phyloP scores from a whole-genome alignment of 1,140 invertebrate species.

The Caenorhabditis brenneri region DNA sequence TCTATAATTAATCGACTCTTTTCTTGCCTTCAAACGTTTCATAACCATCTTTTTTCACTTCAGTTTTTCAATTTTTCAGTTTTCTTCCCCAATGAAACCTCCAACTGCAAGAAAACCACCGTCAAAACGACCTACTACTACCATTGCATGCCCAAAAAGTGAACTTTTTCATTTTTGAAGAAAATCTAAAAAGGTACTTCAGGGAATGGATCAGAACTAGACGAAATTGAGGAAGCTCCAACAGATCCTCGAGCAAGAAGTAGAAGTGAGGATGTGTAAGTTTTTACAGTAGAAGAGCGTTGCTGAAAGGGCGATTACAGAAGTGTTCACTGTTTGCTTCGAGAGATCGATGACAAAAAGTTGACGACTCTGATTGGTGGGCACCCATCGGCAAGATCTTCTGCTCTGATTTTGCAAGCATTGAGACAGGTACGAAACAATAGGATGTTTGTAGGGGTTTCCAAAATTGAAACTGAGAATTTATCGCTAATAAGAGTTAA shows the following conservation, averaged over 20 bases:
- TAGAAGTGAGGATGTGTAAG: conserved; percentile 24
- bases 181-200: neutral
- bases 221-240: conserved; percentile 1
- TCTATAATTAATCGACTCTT: conserved; percentile 14
- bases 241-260: conserved; percentile 25
- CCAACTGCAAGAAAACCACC: conserved; percentile 29
- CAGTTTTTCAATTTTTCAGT: no score
- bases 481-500: no score
- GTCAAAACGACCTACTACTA: conserved; percentile 11
- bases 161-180: neutral
- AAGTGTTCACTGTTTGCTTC: conserved; percentile 35
- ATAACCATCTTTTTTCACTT: neutral
- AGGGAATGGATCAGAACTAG: conserved; percentile 13
- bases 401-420: conserved; percentile 44
- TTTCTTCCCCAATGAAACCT: conserved; percentile 10
- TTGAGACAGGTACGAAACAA: conserved; percentile 39
- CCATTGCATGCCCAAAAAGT: conserved; percentile 16
- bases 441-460: neutral
- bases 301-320: neutral
- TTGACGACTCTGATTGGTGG: conserved; percentile 35
- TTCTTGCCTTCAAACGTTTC: neutral
- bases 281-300: neutral
- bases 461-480: neutral
- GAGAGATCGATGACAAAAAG: conserved; percentile 43
- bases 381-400: conserved; percentile 43